A percentile compares a stretch with the other conserved stretches of the same genome.
Evolutionary conservation across 1,140 invertebrate genomes (phyloP).

Genomic region (Saccostrea cuccullata): DNA sequence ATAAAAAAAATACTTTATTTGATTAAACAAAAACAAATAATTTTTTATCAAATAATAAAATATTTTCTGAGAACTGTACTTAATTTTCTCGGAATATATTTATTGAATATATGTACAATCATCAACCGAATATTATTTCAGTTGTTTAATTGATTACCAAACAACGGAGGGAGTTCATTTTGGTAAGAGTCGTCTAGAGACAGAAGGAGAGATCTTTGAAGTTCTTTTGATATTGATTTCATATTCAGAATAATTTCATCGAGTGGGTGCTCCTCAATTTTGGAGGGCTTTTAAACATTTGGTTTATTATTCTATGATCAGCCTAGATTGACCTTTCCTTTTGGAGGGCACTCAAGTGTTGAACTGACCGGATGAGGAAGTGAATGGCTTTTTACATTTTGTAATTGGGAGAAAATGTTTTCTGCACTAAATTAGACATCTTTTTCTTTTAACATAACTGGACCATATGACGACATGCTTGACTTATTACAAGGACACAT

Average conservation of each 20-base stretch:
- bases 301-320: conserved; percentile 34
- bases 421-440: conserved; percentile 19
- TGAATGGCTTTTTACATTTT: conserved; percentile 22
- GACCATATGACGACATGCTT: conserved; percentile 18
- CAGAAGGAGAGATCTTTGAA: conserved; percentile 12
- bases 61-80: neutral
- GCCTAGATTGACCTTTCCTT: conserved; percentile 1
- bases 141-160: neutral
- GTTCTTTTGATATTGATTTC: conserved; percentile 24
- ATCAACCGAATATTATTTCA: neutral
- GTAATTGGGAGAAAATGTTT: conserved; percentile 34
- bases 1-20: too few relatives aligned
- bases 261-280: conserved; percentile 8
- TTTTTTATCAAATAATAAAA: neutral
- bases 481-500: neutral
- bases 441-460: neutral
- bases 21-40: too few relatives aligned
- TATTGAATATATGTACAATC: neutral
- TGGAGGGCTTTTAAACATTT: conserved; percentile 33
- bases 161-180: neutral
- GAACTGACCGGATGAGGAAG: conserved; percentile 5
- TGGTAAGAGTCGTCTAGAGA: neutral
- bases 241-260: conserved; percentile 34
- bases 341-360: conserved; percentile 26
- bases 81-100: neutral